Base-by-base conservation (phyloP, 2,113 vertebrate genomes). In the Eleginops maclovinus region DNA sequence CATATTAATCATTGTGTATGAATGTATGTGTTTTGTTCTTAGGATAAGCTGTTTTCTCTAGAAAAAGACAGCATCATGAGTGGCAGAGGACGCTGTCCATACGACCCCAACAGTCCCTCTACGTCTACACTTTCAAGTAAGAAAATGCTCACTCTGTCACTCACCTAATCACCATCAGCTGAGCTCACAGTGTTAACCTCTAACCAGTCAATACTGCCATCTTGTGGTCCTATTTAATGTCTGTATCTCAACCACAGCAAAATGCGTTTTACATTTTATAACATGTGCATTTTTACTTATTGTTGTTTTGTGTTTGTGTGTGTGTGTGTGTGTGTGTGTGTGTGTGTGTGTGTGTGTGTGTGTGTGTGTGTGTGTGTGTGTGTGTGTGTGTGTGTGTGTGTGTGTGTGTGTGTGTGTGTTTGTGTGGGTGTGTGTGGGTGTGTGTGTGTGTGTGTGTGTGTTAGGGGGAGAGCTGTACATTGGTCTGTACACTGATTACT, bases 401-500 rank as follows among this genome's bases (percentile, higher is more conserved):
- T n/a, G 40, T 53, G 19, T 66, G n/a, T 63, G 51, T 64, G 44
- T 72, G 14, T 51, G 8, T 62, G 17, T 64, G 24, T 75, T 7
- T 59, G 1, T 64, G 12, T 72, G 65, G 55, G 21, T 70, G 7
- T 46, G 49, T 68, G 26, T 79, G 24, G 44, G 19, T 69, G 22
- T 67, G 46, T 70, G 31, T 72, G 6, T 64, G 9, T 65, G 24
- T 71, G 22, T 75, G 15, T 47, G 0, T 69, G 3, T 2, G 46
- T 74, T 72, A 98, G 97, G 95, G 75, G 95, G 94, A 24, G 96
- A 98, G 55, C 89, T 99, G 60, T 99, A 97, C 44, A 79, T 96
- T 13, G 97, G 96, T 9, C 94, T 99, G 59, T 98, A 98, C 88
- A 97, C 95, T 0, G 97, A 99, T 89, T 99, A 97, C 91, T 99